Percentiles rank a stretch among this genome's conserved stretches.
Conservation (phyloP, 2,888 invertebrate genomes). For the Euplexia lucipara region DNA sequence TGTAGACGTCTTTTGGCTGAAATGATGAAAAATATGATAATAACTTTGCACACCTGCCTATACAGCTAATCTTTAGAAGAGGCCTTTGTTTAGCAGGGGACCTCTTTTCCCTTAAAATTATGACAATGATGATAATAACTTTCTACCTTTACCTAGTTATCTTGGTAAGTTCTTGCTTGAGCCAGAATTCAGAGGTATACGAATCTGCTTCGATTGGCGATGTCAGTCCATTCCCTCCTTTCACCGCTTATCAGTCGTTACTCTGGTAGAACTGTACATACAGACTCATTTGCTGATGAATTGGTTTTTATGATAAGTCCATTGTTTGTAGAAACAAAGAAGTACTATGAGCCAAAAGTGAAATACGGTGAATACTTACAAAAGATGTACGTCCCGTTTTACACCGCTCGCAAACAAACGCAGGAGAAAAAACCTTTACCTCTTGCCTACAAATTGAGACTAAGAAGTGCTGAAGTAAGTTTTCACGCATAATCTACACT, state of each 20-base stretch:
- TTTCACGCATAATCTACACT: background rate
- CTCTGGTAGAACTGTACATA: background rate
- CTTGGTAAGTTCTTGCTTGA: background rate
- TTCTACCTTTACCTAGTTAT: no score
- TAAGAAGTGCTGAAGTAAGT: slow-evolving; percentile 77
- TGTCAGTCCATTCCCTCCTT: background rate
- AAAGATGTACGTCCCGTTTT: slow-evolving; percentile 72
- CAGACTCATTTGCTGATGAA: background rate
- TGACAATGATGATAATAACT: no score
- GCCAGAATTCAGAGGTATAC: no score
- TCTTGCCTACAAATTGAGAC: slow-evolving; percentile 78
- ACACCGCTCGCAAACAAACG: slow-evolving; percentile 66
- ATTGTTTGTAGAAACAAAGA: slow-evolving; percentile 70
- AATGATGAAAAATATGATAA: no score
- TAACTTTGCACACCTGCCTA: no score
- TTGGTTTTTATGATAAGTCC: background rate
- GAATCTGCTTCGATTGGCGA: background rate
- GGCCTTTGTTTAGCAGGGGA: no score
- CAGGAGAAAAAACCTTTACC: slow-evolving; percentile 66
- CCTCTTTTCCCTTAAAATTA: no score
- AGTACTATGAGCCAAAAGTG: slow-evolving; percentile 73
- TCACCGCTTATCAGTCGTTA: no score
- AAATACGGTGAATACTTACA: slow-evolving; percentile 82
- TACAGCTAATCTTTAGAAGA: no score
- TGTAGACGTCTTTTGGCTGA: no score